Evolutionary conservation across 2,797 vertebrate species (phyloP), one percentile per base, ranked within the genome.

Genomic region (Mionectes olivaceus): DNA sequence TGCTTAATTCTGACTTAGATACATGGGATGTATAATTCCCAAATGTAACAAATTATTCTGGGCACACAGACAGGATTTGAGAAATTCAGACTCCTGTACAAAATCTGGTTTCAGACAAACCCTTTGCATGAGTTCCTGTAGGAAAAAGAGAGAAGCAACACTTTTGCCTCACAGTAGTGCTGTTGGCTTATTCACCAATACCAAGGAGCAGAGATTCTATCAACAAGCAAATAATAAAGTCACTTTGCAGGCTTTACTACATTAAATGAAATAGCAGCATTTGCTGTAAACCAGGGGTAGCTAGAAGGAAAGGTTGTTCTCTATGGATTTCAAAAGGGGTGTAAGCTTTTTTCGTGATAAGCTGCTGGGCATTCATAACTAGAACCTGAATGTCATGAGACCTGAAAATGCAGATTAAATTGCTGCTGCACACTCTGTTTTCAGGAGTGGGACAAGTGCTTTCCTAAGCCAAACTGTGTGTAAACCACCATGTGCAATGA

Each of bases 401-500:
- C 27, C 63, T 67, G 86, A 50, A 89, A 96, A 89, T 10, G 28
- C 63, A 79, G 24, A 75, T 79, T 65, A 79, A n/a, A 19, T 43
- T 68, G 37, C 64, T 76, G 53, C 43, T 81, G 59, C 49, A 52
- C 30, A 10, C 16, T 28, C 24, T 18, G 23, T 33, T 68, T 78
- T 25, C 79, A 78, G 32, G 60, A 85, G 19, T 1, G 22, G 17
- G 21, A 44, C 19, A 76, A 60, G 13, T 4, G 24, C 55, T 39
- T 90, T 44, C 28, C 24, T 25, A 37, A 69, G 30, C 5, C 61
- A 37, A 71, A 10, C 3, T 7, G 12, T 2, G n/a, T 1, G 0
- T 7, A 32, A 43, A 43, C 1, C 52, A 32, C 3, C 10, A 14
- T 1, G 11, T 43, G 33, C 60, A 37, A 4, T 0, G 11, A 82